Evolutionary conservation across 2,888 invertebrate genomes (phyloP).

Genomic region (Scaptomyza cyrtandrae): DNA sequence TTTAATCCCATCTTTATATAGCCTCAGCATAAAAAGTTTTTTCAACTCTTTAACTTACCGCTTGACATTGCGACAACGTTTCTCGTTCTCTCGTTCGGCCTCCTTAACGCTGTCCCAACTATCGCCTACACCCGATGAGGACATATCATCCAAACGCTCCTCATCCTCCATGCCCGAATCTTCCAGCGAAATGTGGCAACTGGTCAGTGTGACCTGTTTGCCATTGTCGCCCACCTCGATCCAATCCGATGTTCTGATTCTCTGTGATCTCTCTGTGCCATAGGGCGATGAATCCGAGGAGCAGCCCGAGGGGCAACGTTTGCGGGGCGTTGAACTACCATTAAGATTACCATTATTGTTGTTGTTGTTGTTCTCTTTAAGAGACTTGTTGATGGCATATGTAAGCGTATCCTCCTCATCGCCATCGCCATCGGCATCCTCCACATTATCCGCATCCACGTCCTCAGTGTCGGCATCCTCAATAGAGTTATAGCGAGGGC

Average conservation of each 20-base stretch:
- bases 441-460: conserved; percentile 80
- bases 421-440: conserved; percentile 76
- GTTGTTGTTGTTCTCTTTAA: conserved; percentile 51
- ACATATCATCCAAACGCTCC: conserved; percentile 84
- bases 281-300: conserved; percentile 84
- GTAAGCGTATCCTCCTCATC: conserved; percentile 69
- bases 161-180: conserved; percentile 85
- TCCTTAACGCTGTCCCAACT: conserved; percentile 85
- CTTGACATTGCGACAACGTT: conserved; percentile 78
- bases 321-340: conserved; percentile 69
- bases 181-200: conserved; percentile 87
- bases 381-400: conserved; percentile 71
- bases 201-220: conserved; percentile 86
- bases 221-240: conserved; percentile 86
- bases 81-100: conserved; percentile 77
- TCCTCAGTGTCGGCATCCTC: conserved; percentile 77
- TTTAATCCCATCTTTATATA: too few relatives aligned
- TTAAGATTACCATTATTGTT: conserved; percentile 36
- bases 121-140: conserved; percentile 84
- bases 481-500: conserved; percentile 72
- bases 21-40: neutral
- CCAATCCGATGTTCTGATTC: conserved; percentile 86
- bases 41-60: conserved; percentile 68
- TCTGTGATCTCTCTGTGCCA: conserved; percentile 83
- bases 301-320: conserved; percentile 84